phyloP scores from a whole-genome alignment of 2,888 invertebrate genomes.

The Vanessa cardui region DNA sequence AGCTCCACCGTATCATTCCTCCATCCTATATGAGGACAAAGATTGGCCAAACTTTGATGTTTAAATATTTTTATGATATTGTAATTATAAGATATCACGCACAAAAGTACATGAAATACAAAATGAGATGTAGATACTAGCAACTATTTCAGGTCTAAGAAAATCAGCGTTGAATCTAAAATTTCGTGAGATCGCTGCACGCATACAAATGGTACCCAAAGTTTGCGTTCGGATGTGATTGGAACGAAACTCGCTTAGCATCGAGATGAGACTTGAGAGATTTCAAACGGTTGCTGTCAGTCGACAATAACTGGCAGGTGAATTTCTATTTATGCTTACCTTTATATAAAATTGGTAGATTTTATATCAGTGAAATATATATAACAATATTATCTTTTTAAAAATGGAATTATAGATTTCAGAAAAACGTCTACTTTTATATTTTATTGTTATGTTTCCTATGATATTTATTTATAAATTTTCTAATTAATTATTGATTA shows the following conservation, averaged over 20 bases:
- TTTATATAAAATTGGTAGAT: no score
- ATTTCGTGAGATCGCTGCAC: constrained; percentile 19
- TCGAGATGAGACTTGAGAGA: constrained; percentile 12
- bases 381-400: no score
- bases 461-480: no score
- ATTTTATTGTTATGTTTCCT: no score
- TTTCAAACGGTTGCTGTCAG: constrained; percentile 3
- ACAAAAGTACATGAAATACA: background rate
- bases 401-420: no score
- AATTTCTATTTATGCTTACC: no score
- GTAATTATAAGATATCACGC: background rate
- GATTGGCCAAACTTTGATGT: background rate
- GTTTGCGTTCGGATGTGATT: constrained; percentile 20
- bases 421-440: no score
- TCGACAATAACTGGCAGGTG: no score
- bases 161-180: constrained; percentile 28
- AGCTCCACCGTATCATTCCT: no score
- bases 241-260: constrained; percentile 14
- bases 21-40: background rate
- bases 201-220: constrained; percentile 26
- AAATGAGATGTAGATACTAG: constrained; percentile 6
- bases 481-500: no score
- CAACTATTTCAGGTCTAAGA: constrained; percentile 27
- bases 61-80: background rate
- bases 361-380: no score